phyloP scores from a whole-genome alignment of 1,140 invertebrate species.

The Trypoxylus dichotomus region DNA sequence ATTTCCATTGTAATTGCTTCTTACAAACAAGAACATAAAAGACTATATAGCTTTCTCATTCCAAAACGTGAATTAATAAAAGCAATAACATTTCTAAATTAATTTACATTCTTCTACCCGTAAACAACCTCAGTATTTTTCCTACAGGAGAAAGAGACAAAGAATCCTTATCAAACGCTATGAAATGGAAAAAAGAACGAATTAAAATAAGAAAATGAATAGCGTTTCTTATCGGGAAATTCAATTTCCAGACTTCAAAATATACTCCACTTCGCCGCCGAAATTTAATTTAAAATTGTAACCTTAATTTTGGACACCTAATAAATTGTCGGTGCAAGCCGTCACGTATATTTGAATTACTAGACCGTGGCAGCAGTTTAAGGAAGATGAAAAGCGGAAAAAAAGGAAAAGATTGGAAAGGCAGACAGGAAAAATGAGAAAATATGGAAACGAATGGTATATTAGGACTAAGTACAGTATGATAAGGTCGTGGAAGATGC shows the following conservation, averaged over 20 bases:
- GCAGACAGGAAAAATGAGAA: too few species aligned
- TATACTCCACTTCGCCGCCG: not conserved
- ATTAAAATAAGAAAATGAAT: conserved; percentile 10
- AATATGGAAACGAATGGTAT: too few species aligned
- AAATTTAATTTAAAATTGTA: conserved; percentile 22
- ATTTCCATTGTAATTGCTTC: too few species aligned
- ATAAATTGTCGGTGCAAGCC: not conserved
- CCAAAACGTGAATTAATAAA: not conserved
- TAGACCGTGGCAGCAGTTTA: not conserved
- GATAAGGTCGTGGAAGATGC: too few species aligned
- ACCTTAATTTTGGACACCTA: not conserved
- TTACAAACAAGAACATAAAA: too few species aligned
- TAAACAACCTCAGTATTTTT: not conserved
- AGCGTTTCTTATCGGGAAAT: not conserved
- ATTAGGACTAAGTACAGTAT: too few species aligned
- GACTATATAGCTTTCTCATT: not conserved
- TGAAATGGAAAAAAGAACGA: not conserved
- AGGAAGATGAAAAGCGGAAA: not conserved
- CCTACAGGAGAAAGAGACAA: not conserved
- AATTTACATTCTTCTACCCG: not conserved
- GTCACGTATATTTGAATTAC: not conserved
- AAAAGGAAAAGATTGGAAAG: not conserved
- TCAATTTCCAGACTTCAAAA: conserved; percentile 16
- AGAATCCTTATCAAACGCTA: not conserved
- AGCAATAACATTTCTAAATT: not conserved